phyloP scores from a whole-genome alignment of 1,140 invertebrate species.

The Drosophila mauritiana region DNA sequence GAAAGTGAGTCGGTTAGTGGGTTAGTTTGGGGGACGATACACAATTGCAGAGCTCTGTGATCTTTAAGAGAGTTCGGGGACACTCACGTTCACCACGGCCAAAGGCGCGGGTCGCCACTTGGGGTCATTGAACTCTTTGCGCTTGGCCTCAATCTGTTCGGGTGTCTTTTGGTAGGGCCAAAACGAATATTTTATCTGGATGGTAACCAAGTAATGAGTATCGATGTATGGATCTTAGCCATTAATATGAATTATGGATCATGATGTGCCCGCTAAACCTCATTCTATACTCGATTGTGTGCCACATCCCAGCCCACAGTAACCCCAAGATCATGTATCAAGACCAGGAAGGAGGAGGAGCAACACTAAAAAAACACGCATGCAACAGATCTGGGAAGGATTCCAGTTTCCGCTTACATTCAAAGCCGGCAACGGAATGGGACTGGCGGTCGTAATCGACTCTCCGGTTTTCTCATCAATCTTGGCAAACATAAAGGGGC shows the following conservation, averaged over 20 bases:
- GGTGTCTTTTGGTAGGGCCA: conserved; percentile 86
- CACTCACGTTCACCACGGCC: conserved; percentile 88
- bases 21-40: conserved; percentile 37
- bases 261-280: background rate
- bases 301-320: too few relatives aligned
- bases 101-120: conserved; percentile 87
- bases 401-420: conserved; percentile 87
- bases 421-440: conserved; percentile 88
- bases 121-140: conserved; percentile 86
- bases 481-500: conserved; percentile 87
- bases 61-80: conserved; percentile 24
- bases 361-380: conserved; percentile 42
- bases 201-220: conserved; percentile 19
- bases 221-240: background rate
- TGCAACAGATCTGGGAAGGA: conserved; percentile 30
- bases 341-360: conserved; percentile 3
- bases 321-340: background rate
- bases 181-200: conserved; percentile 88
- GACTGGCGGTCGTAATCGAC: conserved; percentile 85
- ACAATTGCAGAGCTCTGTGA: conserved; percentile 38
- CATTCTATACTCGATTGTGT: too few relatives aligned
- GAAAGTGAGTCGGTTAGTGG: conserved; percentile 31
- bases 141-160: conserved; percentile 85
- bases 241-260: background rate
- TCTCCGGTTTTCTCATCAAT: conserved; percentile 87